These are phyloP conservation scores for Amiota communis DNA, from an alignment of 2,888 invertebrate species.

Conservation along the genomic window DNA sequence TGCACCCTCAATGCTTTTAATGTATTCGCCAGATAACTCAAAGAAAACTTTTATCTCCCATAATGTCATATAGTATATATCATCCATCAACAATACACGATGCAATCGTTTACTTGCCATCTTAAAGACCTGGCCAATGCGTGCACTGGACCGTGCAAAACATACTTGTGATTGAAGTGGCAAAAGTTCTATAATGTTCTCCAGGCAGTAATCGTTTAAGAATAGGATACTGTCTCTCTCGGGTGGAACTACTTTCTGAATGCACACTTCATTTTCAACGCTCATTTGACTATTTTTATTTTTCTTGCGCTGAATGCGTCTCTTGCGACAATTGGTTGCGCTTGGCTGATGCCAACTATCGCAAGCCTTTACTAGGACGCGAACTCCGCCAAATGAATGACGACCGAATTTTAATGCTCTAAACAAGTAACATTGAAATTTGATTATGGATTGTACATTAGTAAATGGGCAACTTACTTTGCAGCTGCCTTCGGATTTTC, in stretches of 20 bases:
- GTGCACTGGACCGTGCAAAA: conserved; percentile 53
- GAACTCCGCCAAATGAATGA: neutral
- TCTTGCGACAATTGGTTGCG: no score
- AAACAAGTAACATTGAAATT: neutral
- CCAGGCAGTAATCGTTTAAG: conserved; percentile 58
- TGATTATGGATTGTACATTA: neutral
- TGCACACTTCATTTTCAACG: no score
- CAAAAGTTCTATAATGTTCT: no score
- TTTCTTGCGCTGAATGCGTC: no score
- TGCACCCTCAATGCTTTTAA: conserved; percentile 38
- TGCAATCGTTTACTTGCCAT: conserved; percentile 38
- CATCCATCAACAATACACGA: conserved; percentile 27
- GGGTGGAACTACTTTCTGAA: no score
- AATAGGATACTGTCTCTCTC: conserved; percentile 34
- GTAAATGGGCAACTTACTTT: conserved; percentile 6
- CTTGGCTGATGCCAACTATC: conserved; percentile 56
- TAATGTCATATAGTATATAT: conserved; percentile 42
- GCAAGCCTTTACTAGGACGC: conserved; percentile 43
- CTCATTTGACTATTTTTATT: no score
- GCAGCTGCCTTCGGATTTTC: conserved; percentile 24
- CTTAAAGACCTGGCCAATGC: conserved; percentile 48
- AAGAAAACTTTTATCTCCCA: conserved; percentile 59
- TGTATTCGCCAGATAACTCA: conserved; percentile 37
- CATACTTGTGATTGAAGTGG: conserved; percentile 48
- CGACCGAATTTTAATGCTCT: conserved; percentile 12